Percentiles rank a stretch among this genome's conserved stretches.
Evolutionary conservation across 2,888 invertebrate genomes (phyloP).

Genomic region (Eugnorisma glareosa): DNA sequence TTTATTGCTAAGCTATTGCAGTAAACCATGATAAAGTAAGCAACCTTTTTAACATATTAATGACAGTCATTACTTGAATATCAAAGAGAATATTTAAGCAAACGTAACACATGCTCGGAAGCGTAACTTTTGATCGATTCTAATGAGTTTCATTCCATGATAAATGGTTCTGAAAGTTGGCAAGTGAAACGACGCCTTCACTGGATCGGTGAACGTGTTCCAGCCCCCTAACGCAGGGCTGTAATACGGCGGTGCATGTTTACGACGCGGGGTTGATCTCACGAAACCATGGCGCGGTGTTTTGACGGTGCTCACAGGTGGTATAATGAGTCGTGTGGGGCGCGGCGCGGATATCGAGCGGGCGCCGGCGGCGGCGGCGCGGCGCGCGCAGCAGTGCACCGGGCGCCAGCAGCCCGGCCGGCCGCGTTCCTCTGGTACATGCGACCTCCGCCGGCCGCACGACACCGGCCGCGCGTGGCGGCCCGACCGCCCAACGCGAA

Average conservation of each 20-base stretch:
- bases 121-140: slow-evolving; percentile 51
- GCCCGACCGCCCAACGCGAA: slow-evolving; percentile 76
- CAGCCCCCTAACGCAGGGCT: slow-evolving; percentile 37
- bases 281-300: slow-evolving; percentile 83
- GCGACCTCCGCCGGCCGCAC: slow-evolving; percentile 73
- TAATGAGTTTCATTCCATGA: slow-evolving; percentile 48
- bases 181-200: slow-evolving; percentile 32
- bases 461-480: slow-evolving; percentile 78
- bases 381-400: slow-evolving; percentile 84
- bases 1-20: slow-evolving; percentile 33
- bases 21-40: slow-evolving; percentile 22
- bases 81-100: slow-evolving; percentile 40
- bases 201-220: slow-evolving; percentile 48
- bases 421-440: slow-evolving; percentile 79
- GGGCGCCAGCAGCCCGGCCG: slow-evolving; percentile 78
- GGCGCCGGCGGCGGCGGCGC: slow-evolving; percentile 76
- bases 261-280: slow-evolving; percentile 66
- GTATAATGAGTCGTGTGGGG: slow-evolving; percentile 84
- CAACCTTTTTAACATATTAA: slow-evolving; percentile 29
- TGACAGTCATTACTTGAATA: slow-evolving; percentile 36
- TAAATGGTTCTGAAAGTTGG: slow-evolving; percentile 47
- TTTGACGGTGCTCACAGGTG: slow-evolving; percentile 89
- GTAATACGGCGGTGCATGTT: slow-evolving; percentile 60
- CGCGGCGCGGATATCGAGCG: slow-evolving; percentile 84
- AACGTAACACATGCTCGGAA: slow-evolving; percentile 37